Conservation (phyloP, 2,888 invertebrate species). For the Peribatodes rhomboidaria region DNA sequence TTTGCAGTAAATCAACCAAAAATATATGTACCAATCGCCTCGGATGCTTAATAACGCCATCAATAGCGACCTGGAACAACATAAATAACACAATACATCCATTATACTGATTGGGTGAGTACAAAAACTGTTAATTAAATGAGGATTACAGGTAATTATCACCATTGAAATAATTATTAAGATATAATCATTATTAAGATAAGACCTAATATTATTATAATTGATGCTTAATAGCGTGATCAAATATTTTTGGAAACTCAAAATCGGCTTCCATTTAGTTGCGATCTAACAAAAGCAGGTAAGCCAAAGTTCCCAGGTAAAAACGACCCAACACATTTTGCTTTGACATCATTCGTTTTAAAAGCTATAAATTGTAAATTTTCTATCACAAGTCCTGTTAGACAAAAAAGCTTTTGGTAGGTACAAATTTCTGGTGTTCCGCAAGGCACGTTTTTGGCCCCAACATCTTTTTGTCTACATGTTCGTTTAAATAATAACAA, state of each 20-base stretch:
- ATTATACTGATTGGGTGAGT: slow-evolving; percentile 2
- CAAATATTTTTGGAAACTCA: background rate
- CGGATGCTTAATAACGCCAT: slow-evolving; percentile 80
- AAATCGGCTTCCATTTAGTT: background rate
- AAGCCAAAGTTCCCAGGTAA: background rate
- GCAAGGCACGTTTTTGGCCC: background rate
- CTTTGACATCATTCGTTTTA: background rate
- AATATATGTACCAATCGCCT: slow-evolving; percentile 76
- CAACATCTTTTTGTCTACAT: background rate
- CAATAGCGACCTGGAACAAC: slow-evolving; percentile 80
- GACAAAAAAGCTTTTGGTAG: background rate
- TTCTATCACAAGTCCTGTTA: background rate
- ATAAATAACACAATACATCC: slow-evolving; percentile 57
- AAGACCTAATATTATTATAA: background rate
- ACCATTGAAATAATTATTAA: background rate
- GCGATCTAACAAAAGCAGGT: background rate
- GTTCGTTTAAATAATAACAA: background rate
- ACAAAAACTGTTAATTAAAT: background rate
- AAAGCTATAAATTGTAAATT: background rate
- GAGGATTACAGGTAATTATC: background rate
- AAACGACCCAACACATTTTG: background rate
- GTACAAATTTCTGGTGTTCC: background rate
- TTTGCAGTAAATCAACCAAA: slow-evolving; percentile 80
- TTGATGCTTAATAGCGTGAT: background rate
- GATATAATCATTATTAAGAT: background rate